Base-by-base conservation (phyloP, 2,888 invertebrate species). In the Troglohyphantes excavatus region DNA sequence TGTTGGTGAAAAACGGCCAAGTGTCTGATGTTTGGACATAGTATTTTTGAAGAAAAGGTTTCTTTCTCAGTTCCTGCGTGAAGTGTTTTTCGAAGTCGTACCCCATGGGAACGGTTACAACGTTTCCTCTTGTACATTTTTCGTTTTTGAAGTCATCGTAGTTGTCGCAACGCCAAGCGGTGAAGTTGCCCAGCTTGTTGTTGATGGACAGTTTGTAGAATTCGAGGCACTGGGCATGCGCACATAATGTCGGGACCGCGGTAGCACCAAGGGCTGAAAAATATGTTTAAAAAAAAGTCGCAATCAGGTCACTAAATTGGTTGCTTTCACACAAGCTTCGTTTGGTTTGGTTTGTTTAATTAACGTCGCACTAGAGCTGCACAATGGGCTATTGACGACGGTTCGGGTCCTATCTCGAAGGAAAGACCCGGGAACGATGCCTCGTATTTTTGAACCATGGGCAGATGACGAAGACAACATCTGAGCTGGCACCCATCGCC, bases 141-240 rank as follows among this genome's bases (percentile, higher is more conserved):
- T 43, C 65, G 23, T 2, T 11, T 26, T 78, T 26, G 43, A 78
- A 78, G 23, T 26, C n/a, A 19, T 65, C 43, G 21, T 78, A 78
- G 43, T 26, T 78, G 26, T 43, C 23, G 43, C 78, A 78, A n/a
- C 21, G 7, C 17, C 29, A 23, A 27, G 26, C 63, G 13, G 23
- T 43, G 23, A 78, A 78, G 13, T 63, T 33, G 7, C 65, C 65
- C 7, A 21, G 17, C 2, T 17, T 21, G 26, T 78, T 63, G 63
- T 33, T 78, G 78, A 78, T 65, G 65, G 39, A 26, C 9, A 46
- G n/a, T n/a, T 65, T 63, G 65, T 78, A 78, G 33, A 65, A 78
- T 5, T 63, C n/a, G n/a, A 78, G 9, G 26, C 21, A 59, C n/a
- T 33, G 19, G 13, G 39, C 9, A 11, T 78, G 78, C 13, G 78